phyloP scores from a whole-genome alignment of 2,888 invertebrate genomes.

The Dysmachus trigonus region DNA sequence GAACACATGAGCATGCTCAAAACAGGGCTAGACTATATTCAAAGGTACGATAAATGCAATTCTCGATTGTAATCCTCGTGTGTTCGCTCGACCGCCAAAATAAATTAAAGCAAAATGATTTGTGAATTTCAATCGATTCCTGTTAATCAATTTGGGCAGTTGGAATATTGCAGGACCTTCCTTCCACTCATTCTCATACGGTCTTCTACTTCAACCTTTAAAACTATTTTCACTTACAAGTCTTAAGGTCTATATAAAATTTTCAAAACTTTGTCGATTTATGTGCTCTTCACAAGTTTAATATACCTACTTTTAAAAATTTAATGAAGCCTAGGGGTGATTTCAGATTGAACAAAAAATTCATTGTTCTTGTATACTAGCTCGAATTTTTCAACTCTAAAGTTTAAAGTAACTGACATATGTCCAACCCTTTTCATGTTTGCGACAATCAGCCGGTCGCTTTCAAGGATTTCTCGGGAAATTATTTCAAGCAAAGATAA shows the following conservation, averaged over 20 bases:
- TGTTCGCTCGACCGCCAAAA: neutral
- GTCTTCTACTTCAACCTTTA: neutral
- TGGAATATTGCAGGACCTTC: no score
- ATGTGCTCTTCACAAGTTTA: no score
- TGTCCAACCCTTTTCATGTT: neutral
- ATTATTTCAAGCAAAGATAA: neutral
- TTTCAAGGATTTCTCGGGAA: neutral
- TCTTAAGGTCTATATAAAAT: neutral
- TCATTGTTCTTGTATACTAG: neutral
- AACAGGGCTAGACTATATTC: neutral
- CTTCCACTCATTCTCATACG: no score
- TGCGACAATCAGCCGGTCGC: neutral
- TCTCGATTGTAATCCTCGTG: slow-evolving; percentile 3
- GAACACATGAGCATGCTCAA: neutral
- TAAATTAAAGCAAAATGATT: neutral
- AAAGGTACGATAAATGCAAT: slow-evolving; percentile 32
- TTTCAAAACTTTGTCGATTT: no score
- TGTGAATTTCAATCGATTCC: neutral
- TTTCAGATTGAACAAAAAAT: neutral
- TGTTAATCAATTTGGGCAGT: neutral
- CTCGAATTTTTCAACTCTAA: neutral
- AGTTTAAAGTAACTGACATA: neutral
- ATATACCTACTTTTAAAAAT: neutral
- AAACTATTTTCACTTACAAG: neutral
- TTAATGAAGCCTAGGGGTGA: neutral